A percentile compares a stretch with the other conserved stretches of the same genome.
Evolutionary conservation across 2,888 invertebrate genomes (phyloP).

Genomic region (Spodoptera exigua): DNA sequence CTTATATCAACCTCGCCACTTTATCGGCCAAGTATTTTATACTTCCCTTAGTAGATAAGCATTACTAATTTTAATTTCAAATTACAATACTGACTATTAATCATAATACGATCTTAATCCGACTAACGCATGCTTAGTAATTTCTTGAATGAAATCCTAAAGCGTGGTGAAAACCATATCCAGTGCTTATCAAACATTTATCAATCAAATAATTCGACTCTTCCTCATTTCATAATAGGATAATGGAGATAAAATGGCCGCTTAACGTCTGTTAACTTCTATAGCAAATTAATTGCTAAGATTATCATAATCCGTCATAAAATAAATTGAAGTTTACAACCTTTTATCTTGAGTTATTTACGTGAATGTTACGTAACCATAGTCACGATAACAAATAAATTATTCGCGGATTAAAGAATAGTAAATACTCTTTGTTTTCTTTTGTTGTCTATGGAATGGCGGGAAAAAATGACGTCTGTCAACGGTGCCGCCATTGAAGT

Average conservation of each 20-base stretch:
- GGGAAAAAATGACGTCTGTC: conserved; percentile 15
- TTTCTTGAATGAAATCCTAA: conserved; percentile 24
- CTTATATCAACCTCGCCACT: too few relatives aligned
- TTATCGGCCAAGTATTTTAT: neutral
- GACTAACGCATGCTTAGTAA: conserved; percentile 1
- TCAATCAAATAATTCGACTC: conserved; percentile 33
- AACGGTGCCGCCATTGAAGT: conserved; percentile 6
- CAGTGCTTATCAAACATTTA: conserved; percentile 14
- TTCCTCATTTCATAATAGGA: conserved; percentile 37
- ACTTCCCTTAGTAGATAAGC: neutral
- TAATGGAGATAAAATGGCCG: conserved; percentile 39
- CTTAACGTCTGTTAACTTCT: conserved; percentile 40
- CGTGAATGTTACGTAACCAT: conserved; percentile 11
- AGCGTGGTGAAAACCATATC: conserved; percentile 24
- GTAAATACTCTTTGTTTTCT: neutral
- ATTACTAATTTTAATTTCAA: neutral
- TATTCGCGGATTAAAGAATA: neutral
- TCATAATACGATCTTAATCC: conserved; percentile 9
- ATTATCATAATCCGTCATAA: conserved; percentile 52
- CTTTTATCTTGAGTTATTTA: conserved; percentile 20
- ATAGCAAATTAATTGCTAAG: conserved; percentile 49
- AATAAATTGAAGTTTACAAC: conserved; percentile 21
- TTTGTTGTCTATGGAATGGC: neutral
- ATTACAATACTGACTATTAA: neutral
- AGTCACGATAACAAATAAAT: conserved; percentile 12